Conservation (phyloP, 2,888 invertebrate genomes). For the Drosophila merina region DNA sequence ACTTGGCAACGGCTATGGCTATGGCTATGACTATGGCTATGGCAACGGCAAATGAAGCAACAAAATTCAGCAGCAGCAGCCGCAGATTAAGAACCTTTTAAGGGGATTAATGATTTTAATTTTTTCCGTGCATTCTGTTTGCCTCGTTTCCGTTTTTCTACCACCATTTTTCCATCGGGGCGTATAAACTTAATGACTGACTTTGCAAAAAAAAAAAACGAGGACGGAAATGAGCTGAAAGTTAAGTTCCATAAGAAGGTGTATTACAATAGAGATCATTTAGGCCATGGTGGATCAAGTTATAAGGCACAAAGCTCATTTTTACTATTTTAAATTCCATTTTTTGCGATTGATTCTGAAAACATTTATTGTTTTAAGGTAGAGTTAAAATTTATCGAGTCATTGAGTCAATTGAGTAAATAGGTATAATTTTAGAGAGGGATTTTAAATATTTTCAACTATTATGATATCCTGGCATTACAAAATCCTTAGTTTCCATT, state of each 20-base stretch:
- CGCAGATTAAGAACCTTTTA: slow-evolving; percentile 83
- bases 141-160: slow-evolving; percentile 27
- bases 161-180: neutral
- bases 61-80: slow-evolving; percentile 75
- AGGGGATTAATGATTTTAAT: slow-evolving; percentile 77
- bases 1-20: slow-evolving; percentile 21
- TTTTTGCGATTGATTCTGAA: neutral
- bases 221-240: neutral
- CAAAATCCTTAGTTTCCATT: too few species aligned
- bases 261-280: neutral
- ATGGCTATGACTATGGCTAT: slow-evolving; percentile 2
- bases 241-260: slow-evolving; percentile 1
- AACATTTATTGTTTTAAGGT: neutral
- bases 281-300: neutral
- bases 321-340: neutral
- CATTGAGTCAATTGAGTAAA: too few species aligned
- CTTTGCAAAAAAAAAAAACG: neutral
- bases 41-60: slow-evolving; percentile 69
- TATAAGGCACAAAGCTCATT: neutral
- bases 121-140: slow-evolving; percentile 41
- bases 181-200: slow-evolving; percentile 11
- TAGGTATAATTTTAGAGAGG: too few species aligned
- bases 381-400: neutral
- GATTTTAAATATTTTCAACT: neutral
- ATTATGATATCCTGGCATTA: too few species aligned